These are phyloP conservation scores for Terrapene triunguis DNA, from an alignment of 2,113 vertebrate species.

Conservation along the genomic window DNA sequence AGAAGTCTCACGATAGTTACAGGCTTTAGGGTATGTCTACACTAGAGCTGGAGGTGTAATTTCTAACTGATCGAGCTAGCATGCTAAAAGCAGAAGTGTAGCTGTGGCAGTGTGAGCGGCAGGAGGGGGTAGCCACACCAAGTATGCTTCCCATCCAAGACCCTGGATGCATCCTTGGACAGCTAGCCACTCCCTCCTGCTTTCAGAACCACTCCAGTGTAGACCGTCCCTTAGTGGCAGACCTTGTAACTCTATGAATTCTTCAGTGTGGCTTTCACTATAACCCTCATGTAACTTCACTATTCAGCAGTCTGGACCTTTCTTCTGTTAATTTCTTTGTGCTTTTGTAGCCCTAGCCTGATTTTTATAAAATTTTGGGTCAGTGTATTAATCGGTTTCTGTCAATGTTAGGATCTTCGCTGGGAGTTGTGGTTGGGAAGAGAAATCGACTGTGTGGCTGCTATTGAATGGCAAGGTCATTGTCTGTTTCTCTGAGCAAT, in stretches of 20 bases:
- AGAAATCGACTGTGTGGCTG: accelerated
- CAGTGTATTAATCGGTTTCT: neutral
- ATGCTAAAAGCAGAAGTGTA: neutral
- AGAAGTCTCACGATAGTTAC: neutral
- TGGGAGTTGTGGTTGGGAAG: neutral
- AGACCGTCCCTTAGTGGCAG: neutral
- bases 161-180: neutral
- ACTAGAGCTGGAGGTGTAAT: accelerated
- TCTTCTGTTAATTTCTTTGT: neutral
- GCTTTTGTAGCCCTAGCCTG: neutral
- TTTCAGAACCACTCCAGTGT: neutral
- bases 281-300: too few relatives aligned
- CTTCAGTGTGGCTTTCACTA: neutral
- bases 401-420: accelerated
- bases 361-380: accelerated
- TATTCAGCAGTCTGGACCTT: neutral
- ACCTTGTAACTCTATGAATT: neutral
- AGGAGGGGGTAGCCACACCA: neutral
- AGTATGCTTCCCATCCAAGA: neutral
- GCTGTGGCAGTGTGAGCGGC: neutral
- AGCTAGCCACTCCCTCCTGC: neutral
- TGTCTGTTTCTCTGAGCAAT: neutral
- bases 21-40: accelerated
- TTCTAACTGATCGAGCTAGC: neutral
- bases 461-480: too few relatives aligned